phyloP scores from a whole-genome alignment of 2,797 vertebrate genomes.

The Platyrinchus mystaceus region DNA sequence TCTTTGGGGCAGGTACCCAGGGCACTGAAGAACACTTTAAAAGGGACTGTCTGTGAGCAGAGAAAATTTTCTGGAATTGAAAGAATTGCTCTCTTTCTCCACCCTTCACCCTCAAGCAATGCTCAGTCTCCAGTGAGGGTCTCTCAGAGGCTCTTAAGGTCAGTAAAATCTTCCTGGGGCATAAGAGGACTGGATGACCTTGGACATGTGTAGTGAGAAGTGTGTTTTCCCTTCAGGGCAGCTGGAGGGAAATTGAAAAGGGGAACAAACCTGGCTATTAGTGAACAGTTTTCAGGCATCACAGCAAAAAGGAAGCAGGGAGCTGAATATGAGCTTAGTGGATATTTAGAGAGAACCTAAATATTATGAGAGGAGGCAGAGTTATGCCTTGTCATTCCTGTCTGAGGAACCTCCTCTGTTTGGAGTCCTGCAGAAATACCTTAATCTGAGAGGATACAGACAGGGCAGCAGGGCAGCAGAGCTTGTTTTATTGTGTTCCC shows the following conservation, averaged over 20 bases:
- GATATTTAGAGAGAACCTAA: neutral
- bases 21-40: slow-evolving; percentile 49
- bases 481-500: neutral
- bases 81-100: slow-evolving; percentile 3
- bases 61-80: slow-evolving; percentile 4
- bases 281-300: neutral
- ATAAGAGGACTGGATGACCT: neutral
- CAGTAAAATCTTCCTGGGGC: slow-evolving; percentile 41
- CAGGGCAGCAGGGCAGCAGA: neutral
- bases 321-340: neutral
- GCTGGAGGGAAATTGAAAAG: neutral
- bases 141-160: slow-evolving; percentile 37
- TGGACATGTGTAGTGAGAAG: neutral
- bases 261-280: neutral
- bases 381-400: neutral
- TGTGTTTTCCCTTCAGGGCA: neutral
- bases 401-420: neutral
- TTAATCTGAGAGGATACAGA: neutral
- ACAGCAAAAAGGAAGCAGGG: neutral
- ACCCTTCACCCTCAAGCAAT: neutral
- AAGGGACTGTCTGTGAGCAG: neutral
- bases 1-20: neutral
- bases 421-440: neutral
- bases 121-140: neutral
- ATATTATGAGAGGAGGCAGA: neutral